Evolutionary conservation across 1,140 invertebrate species (phyloP).

Genomic region (Pseudomyrmex gracilis): DNA sequence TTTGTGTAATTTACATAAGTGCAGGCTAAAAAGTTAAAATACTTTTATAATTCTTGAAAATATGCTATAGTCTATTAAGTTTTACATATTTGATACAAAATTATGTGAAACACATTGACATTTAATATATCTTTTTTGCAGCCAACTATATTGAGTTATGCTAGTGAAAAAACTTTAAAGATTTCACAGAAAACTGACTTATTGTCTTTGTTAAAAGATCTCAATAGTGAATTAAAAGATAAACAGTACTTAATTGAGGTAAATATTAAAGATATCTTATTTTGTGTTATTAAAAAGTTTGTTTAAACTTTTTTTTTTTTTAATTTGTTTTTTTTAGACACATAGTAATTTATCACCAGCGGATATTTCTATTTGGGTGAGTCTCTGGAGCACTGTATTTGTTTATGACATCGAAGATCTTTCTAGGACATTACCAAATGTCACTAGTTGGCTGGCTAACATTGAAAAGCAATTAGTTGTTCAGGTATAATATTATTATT

Average conservation of each 20-base stretch:
- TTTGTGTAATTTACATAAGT: not conserved
- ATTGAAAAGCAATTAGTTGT: conserved; percentile 85
- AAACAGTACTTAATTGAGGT: conserved; percentile 84
- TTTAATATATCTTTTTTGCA: conserved; percentile 65
- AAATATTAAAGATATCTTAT: conserved; percentile 23
- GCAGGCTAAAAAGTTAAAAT: not conserved
- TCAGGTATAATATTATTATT: conserved; percentile 81
- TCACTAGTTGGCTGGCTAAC: conserved; percentile 85
- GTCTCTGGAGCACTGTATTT: conserved; percentile 87
- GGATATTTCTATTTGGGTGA: conserved; percentile 89
- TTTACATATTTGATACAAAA: conserved; percentile 13
- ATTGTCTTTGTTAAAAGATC: conserved; percentile 79
- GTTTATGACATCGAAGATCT: conserved; percentile 82
- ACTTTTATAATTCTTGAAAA: not conserved
- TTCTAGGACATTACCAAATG: conserved; percentile 81
- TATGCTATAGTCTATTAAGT: not conserved
- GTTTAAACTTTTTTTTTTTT: conserved; percentile 77
- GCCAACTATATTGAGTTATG: conserved; percentile 81
- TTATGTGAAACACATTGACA: conserved; percentile 48
- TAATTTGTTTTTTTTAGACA: conserved; percentile 73
- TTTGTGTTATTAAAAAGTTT: conserved; percentile 28
- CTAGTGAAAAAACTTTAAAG: conserved; percentile 75
- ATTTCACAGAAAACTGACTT: conserved; percentile 77
- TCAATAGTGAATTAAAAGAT: conserved; percentile 77
- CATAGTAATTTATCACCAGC: conserved; percentile 85